A percentile compares a stretch with the other conserved stretches of the same genome.
Conservation (phyloP, 1,140 invertebrate genomes). For the Drosophila setifemur region DNA sequence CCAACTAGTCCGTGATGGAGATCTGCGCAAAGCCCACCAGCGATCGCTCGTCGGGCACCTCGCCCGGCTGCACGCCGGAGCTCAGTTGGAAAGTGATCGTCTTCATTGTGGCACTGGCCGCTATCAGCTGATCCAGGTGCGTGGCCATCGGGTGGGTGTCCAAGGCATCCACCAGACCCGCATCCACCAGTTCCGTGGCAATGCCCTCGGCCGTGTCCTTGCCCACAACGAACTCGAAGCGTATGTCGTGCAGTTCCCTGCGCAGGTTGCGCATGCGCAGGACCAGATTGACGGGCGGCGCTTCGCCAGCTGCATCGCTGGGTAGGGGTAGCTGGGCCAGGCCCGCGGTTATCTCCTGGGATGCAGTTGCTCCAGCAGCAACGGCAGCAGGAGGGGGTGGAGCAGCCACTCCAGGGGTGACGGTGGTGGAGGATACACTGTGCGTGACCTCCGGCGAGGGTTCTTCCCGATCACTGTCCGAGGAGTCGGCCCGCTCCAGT, state of each 20-base stretch:
- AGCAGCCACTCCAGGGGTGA: conserved; percentile 52
- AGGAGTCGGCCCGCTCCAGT: conserved; percentile 84
- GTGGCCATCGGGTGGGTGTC: conserved; percentile 95
- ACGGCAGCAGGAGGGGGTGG: background rate
- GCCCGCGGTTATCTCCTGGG: conserved; percentile 56
- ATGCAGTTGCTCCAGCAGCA: background rate
- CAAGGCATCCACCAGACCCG: conserved; percentile 95
- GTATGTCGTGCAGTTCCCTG: conserved; percentile 97
- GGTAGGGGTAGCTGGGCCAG: conserved; percentile 63
- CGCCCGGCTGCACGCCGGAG: conserved; percentile 87
- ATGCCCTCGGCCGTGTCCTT: conserved; percentile 97
- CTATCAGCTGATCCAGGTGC: conserved; percentile 96
- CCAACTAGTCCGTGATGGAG: conserved; percentile 91
- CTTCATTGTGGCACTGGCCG: conserved; percentile 85
- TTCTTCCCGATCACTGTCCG: conserved; percentile 83
- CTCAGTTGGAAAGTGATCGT: conserved; percentile 95
- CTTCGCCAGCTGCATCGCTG: conserved; percentile 50
- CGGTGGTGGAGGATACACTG: conserved; percentile 59
- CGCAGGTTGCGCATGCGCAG: conserved; percentile 93
- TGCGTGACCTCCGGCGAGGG: conserved; percentile 73
- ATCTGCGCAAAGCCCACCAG: conserved; percentile 98
- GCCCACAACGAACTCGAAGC: conserved; percentile 96
- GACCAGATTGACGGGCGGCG: conserved; percentile 87
- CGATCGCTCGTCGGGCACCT: conserved; percentile 96
- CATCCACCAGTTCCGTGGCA: conserved; percentile 95